Conservation (phyloP, 2,797 vertebrate species). For the Pantherophis alleghaniensis region DNA sequence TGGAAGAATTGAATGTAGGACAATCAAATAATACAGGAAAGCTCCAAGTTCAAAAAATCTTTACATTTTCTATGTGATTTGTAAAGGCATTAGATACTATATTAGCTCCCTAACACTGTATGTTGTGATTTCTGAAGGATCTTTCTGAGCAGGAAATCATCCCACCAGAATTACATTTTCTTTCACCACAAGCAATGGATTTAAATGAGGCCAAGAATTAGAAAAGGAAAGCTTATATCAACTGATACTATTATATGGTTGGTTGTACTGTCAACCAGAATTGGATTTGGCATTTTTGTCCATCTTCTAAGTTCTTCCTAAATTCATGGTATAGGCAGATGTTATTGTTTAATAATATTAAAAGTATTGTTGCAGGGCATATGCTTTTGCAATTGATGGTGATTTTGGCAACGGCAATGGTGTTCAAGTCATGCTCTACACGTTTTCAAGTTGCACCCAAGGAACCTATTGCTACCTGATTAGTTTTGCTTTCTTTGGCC, state of each 20-base stretch:
- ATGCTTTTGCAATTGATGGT: not conserved
- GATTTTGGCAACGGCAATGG: not conserved
- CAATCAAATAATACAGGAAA: not conserved
- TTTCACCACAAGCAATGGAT: not conserved
- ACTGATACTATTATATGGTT: not conserved
- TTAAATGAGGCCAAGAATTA: not conserved
- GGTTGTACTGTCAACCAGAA: not conserved
- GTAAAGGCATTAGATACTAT: too few relatives aligned
- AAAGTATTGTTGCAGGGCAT: not conserved
- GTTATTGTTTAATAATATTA: not conserved
- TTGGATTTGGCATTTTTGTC: not conserved
- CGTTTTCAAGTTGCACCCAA: not conserved
- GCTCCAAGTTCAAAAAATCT: not conserved
- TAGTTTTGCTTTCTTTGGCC: not conserved
- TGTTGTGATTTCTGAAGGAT: not conserved
- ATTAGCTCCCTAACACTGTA: not conserved
- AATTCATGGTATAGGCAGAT: not conserved
- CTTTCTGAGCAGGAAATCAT: not conserved
- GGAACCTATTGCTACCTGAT: not conserved
- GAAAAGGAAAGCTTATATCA: not conserved
- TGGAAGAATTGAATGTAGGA: not conserved
- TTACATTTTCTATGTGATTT: not conserved
- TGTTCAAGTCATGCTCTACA: not conserved
- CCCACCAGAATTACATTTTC: not conserved
- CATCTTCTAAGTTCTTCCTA: not conserved